phyloP scores from a whole-genome alignment of 2,113 vertebrate species.

The Lota lota region DNA sequence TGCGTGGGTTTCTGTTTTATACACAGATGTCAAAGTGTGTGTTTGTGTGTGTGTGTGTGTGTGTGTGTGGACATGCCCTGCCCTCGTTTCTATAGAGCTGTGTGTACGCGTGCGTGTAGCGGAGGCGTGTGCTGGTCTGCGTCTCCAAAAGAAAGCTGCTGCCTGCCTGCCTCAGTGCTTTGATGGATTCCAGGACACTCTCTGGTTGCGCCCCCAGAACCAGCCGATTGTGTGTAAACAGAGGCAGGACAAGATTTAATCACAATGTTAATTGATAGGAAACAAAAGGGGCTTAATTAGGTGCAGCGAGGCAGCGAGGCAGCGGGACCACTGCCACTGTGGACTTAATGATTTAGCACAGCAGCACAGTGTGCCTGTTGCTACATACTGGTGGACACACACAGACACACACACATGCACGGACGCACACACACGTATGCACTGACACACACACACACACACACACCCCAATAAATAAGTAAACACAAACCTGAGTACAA shows the following conservation, averaged over 20 bases:
- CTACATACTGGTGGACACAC: slow-evolving; percentile 38
- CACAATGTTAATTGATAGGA: slow-evolving; percentile 93
- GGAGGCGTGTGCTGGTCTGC: neutral
- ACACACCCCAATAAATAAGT: neutral
- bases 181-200: slow-evolving; percentile 42
- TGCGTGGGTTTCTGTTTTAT: too few species aligned
- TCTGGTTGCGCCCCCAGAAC: slow-evolving; percentile 49
- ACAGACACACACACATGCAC: slow-evolving; percentile 32
- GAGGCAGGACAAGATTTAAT: slow-evolving; percentile 81
- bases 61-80: too few species aligned
- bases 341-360: slow-evolving; percentile 83
- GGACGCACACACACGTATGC: slow-evolving; percentile 6
- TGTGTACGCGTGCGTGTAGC: neutral
- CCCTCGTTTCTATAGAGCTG: too few species aligned
- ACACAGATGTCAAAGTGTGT: too few species aligned
- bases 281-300: slow-evolving; percentile 93
- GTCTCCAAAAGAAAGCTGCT: too few species aligned
- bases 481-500: too few species aligned
- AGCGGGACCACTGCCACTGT: slow-evolving; percentile 88
- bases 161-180: neutral
- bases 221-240: slow-evolving; percentile 69
- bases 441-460: neutral
- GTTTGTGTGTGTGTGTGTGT: too few species aligned
- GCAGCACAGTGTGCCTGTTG: slow-evolving; percentile 70
- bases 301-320: slow-evolving; percentile 43